Percentiles rank a stretch among this genome's conserved stretches.
Conservation (phyloP, 2,113 vertebrate species). For the Fulmarus glacialis region DNA sequence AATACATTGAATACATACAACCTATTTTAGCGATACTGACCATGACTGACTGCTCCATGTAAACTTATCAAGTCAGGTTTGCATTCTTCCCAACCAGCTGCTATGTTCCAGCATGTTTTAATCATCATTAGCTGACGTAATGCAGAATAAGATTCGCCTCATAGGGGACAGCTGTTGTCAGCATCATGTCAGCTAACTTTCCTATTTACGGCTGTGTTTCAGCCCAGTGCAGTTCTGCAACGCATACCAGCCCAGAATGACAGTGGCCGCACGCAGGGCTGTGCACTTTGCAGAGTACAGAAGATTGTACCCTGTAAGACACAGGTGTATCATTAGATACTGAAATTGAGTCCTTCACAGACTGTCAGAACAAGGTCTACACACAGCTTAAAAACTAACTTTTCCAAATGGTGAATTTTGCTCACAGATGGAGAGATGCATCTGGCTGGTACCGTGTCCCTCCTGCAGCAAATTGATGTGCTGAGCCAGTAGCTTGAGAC, state of each 20-base stretch:
- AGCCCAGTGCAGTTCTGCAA: not conserved
- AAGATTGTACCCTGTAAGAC: not conserved
- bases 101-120: not conserved
- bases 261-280: not conserved
- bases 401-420: not conserved
- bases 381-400: not conserved
- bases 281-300: not conserved
- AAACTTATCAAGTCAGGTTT: not conserved
- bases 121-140: constrained; percentile 5
- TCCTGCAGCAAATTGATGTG: not conserved
- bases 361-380: not conserved
- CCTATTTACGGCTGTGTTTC: not conserved
- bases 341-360: not conserved
- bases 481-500: not conserved
- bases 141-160: not conserved
- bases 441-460: not conserved
- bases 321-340: not conserved
- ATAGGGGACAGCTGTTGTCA: not conserved
- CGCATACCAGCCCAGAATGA: not conserved
- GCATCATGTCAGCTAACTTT: not conserved
- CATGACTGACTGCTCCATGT: not conserved
- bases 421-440: not conserved
- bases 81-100: not conserved
- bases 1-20: too few relatives aligned
- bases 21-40: too few relatives aligned